Evolutionary conservation across 2,797 vertebrate species (phyloP), one percentile per base, ranked within the genome.

Genomic region (Gallirallus australis): DNA sequence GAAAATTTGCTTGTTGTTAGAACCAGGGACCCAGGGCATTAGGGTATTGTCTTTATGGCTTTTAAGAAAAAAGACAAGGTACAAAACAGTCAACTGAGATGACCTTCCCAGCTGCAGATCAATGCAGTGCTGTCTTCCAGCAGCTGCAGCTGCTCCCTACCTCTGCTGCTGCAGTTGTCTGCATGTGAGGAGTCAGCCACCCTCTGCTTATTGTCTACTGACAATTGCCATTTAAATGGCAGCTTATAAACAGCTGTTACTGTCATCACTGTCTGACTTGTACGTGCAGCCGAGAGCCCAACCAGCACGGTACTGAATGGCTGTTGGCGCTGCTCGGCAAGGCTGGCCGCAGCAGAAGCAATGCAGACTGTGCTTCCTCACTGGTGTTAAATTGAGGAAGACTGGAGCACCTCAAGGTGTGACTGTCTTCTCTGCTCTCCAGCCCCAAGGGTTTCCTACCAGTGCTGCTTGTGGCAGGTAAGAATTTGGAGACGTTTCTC

Each of bases 141-240:
- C 45, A 19, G 4, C 82, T 60, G 89, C 92, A 89, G 78, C 64
- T 70, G 82, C 61, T 75, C 40, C 0, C 1, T 25, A 50, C 65
- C 56, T 15, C 68, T 0, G 4, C 75, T 60, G 64, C 92, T 87
- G 86, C 87, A 78, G 48, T 63, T 45, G 69, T 13, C 82, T 91
- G 84, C 87, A 16, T 33, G 76, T 8, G 79, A 65, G 54, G 33
- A 53, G 40, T 19, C 86, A 60, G 80, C 73, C 37, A 27, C 93
- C 92, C 48, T 79, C 84, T 79, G 88, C 88, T 64, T 39, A 4
- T 13, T 53, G 70, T 54, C 93, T 93, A 23, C 85, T 86, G 87
- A 75, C 88, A 83, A 86, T 81, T 93, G 80, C 39, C 87, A 68
- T 40, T 86, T 84, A 90, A 95, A 94, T 95, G 94, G 82, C 95